These are phyloP conservation scores for Marcusenius ussheri DNA, from an alignment of 2,113 vertebrate species.

Conservation along the genomic window DNA sequence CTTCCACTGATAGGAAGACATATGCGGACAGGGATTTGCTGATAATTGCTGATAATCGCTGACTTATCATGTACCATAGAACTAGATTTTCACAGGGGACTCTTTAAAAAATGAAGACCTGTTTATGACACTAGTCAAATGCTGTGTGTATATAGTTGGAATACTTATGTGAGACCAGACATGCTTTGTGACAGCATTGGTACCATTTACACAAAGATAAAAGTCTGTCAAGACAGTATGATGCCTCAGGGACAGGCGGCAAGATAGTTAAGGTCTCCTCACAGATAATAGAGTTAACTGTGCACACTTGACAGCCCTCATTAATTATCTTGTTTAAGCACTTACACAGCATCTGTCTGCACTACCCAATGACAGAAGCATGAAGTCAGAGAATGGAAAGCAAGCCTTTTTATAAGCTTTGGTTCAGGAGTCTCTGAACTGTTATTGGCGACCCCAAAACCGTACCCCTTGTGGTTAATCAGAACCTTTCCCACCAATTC, in stretches of 20 bases:
- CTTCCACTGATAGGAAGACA: neutral
- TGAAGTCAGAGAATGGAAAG: neutral
- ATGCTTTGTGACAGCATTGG: neutral
- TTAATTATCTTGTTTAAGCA: slow-evolving; percentile 57
- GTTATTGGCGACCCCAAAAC: neutral
- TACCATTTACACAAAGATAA: neutral
- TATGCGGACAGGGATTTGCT: neutral
- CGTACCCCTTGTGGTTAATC: neutral
- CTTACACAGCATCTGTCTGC: slow-evolving; percentile 54
- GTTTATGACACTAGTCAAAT: neutral
- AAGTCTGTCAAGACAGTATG: neutral
- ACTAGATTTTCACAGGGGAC: neutral
- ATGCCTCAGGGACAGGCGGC: neutral
- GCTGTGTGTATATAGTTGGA: neutral
- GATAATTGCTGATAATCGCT: neutral
- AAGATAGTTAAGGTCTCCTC: slow-evolving; percentile 12
- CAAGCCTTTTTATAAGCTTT: neutral
- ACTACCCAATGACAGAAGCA: slow-evolving; percentile 33
- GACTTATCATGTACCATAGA: neutral
- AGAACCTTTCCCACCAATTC: neutral
- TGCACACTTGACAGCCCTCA: slow-evolving; percentile 37
- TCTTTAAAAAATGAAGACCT: neutral
- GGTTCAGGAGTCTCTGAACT: neutral
- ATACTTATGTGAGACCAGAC: neutral
- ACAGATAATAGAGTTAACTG: slow-evolving; percentile 41